Evolutionary conservation across 2,888 invertebrate genomes (phyloP).

Genomic region (Leuctra nigra): DNA sequence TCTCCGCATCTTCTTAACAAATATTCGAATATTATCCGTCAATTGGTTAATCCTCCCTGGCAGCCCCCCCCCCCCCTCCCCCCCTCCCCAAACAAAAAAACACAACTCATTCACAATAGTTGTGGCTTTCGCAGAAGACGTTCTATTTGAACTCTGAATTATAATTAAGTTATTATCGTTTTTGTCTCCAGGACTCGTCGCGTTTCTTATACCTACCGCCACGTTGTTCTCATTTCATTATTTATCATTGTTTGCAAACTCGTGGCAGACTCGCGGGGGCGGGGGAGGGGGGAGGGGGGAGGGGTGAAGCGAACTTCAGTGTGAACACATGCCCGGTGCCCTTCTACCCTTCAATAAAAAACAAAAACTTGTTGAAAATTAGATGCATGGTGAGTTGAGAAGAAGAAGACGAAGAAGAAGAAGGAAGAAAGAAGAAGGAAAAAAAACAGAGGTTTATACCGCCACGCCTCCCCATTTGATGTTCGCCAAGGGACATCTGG

Average conservation of each 20-base stretch:
- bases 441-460: slow-evolving; percentile 6
- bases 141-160: too few relatives aligned
- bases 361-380: slow-evolving; percentile 21
- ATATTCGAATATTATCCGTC: too few relatives aligned
- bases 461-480: slow-evolving; percentile 23
- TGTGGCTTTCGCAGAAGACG: too few relatives aligned
- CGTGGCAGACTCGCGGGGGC: background rate
- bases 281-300: too few relatives aligned
- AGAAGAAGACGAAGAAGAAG: too few relatives aligned
- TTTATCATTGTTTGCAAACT: slow-evolving; percentile 15
- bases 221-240: background rate
- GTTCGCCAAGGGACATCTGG: slow-evolving; percentile 21
- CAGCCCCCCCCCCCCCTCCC: too few relatives aligned
- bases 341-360: slow-evolving; percentile 14
- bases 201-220: background rate
- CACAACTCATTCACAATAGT: too few relatives aligned
- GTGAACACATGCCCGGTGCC: background rate
- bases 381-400: slow-evolving; percentile 20
- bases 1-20: too few relatives aligned
- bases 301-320: background rate
- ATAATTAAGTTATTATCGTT: background rate
- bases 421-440: too few relatives aligned
- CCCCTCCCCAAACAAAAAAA: too few relatives aligned
- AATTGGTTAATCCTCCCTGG: too few relatives aligned
- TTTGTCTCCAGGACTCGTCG: background rate